Percentiles rank a stretch among this genome's conserved stretches.
phyloP scores from a whole-genome alignment of 92 coral and sea anemone genomes.

The Porites cylindrica region DNA sequence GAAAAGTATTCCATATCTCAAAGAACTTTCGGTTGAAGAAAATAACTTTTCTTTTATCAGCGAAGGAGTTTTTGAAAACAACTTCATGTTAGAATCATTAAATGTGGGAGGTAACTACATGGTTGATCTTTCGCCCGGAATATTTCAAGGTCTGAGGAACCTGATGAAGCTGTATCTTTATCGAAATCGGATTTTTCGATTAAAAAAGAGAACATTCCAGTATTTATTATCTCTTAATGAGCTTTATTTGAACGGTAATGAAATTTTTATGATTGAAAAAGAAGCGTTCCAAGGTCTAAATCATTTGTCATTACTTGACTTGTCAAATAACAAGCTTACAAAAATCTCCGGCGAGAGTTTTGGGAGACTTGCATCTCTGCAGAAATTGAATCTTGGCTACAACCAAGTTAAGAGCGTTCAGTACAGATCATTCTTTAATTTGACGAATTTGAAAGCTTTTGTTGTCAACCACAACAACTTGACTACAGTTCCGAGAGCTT shows the following conservation, averaged over 20 bases:
- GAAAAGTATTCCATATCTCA: slow-evolving; percentile 26
- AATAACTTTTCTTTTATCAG: slow-evolving; percentile 25
- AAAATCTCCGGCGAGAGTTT: not conserved
- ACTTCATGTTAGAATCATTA: slow-evolving; percentile 14
- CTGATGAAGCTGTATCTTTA: slow-evolving; percentile 36
- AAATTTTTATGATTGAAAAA: slow-evolving; percentile 24
- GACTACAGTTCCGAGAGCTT: slow-evolving; percentile 30
- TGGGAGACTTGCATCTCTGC: not conserved
- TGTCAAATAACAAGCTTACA: slow-evolving; percentile 28
- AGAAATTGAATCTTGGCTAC: slow-evolving; percentile 28
- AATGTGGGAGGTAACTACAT: slow-evolving; percentile 34
- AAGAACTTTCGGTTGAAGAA: slow-evolving; percentile 8
- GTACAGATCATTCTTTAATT: slow-evolving; percentile 29
- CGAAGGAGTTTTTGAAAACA: slow-evolving; percentile 22
- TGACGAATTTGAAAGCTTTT: slow-evolving; percentile 30
- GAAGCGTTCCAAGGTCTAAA: slow-evolving; percentile 31
- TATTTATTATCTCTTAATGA: slow-evolving; percentile 6
- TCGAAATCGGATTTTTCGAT: slow-evolving; percentile 36
- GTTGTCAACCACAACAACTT: slow-evolving; percentile 44
- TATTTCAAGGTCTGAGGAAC: slow-evolving; percentile 39
- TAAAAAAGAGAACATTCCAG: slow-evolving; percentile 32
- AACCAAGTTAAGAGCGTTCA: slow-evolving; percentile 16
- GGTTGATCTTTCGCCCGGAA: not conserved
- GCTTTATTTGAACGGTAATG: slow-evolving; percentile 50
- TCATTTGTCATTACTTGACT: slow-evolving; percentile 17